Percentiles rank a stretch among this genome's conserved stretches.
These are phyloP conservation scores for Corynorhinus townsendii DNA, from an alignment of 2,113 vertebrate genomes.

Conservation along the genomic window DNA sequence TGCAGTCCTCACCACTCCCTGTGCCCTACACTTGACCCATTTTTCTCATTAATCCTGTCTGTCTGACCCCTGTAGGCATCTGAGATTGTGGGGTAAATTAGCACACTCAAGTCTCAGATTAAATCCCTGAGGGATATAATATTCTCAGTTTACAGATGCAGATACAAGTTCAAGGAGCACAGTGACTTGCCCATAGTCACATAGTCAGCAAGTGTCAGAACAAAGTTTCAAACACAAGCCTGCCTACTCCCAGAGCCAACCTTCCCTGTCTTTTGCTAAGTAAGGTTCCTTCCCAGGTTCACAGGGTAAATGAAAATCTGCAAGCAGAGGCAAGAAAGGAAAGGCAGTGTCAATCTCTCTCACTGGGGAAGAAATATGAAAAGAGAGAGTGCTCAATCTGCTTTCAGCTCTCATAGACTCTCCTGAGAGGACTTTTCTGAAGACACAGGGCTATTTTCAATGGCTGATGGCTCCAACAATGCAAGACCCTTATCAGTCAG, in stretches of 20 bases:
- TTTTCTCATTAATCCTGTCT: accelerated
- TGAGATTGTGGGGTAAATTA: neutral
- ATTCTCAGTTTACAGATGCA: neutral
- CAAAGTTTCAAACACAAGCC: neutral
- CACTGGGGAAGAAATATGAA: neutral
- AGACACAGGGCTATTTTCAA: neutral
- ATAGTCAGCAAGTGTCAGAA: neutral
- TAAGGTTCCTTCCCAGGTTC: neutral
- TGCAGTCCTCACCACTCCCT: neutral
- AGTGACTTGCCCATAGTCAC: neutral
- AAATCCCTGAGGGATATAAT: neutral
- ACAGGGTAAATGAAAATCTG: neutral
- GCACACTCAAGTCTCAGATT: neutral
- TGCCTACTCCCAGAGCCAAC: neutral
- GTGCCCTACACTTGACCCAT: neutral
- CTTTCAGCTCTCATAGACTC: neutral
- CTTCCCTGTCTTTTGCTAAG: neutral
- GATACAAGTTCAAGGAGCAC: neutral
- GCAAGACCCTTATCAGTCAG: neutral
- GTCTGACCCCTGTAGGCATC: neutral
- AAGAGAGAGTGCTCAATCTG: accelerated
- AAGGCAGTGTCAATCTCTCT: neutral
- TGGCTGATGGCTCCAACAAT: neutral
- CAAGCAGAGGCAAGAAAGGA: neutral
- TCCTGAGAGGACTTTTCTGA: neutral